Evolutionary conservation across 2,797 vertebrate species (phyloP), one percentile per base, ranked within the genome.

Genomic region (Valencia hispanica): DNA sequence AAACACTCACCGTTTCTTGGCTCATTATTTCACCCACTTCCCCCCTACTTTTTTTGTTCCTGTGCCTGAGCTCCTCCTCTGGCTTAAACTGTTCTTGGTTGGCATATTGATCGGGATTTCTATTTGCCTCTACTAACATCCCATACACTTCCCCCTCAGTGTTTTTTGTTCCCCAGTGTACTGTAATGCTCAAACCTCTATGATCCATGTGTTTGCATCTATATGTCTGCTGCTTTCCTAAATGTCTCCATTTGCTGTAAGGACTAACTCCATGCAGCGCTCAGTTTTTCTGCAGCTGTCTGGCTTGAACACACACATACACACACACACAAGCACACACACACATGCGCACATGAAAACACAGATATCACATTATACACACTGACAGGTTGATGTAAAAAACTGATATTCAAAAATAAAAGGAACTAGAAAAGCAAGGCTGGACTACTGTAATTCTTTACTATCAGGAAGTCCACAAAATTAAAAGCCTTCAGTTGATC

Each of bases 191-290:
- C 84, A 79, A 82, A 79, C 90, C 88, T 92, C 84, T 93, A 90
- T 93, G 90, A 92, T 93, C 83, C 68, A 75, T 83, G 82, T 88
- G 90, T 93, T 91, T 90, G 90, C 88, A 86, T 89, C 87, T 89
- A 86, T 88, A 85, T 89, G 85, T 89, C 86, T 86, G 48, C 88
- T 80, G 88, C 83, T 84, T 91, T 89, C 77, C 85, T 90, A 91
- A 94, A 92, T 82, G 89, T 93, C 91, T 94, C 91, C 86, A 92
- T 92, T 94, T 93, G 91, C 91, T 88, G 89, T 92, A 92, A 93
- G 90, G 89, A 87, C 84, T 68, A 78, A 85, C 83, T 83, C 72
- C 78, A 81, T 0, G 27, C 70, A 69, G 71, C 1, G 57, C 79
- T 85, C 77, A 47, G 69, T 83, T 78, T 87, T 53, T 68, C 73